Evolutionary conservation across 2,113 vertebrate genomes (phyloP).

Genomic region (Protobothrops mucrosquamatus): DNA sequence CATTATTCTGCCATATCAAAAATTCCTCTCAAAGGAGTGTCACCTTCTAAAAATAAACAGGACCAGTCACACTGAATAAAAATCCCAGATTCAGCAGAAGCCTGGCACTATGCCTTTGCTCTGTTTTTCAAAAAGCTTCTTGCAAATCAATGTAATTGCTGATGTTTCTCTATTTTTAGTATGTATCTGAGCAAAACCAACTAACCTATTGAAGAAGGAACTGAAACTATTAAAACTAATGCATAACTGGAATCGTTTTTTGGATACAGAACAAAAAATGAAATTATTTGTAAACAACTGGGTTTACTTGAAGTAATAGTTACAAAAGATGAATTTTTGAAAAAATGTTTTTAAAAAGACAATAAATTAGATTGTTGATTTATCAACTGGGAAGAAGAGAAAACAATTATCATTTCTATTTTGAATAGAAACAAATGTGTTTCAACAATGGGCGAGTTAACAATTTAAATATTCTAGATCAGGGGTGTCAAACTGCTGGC

Average conservation of each 20-base stretch:
- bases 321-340: not conserved
- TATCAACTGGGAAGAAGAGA: not conserved
- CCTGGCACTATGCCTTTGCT: not conserved
- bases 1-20: constrained; percentile 30
- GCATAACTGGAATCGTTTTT: not conserved
- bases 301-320: not conserved
- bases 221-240: not conserved
- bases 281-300: not conserved
- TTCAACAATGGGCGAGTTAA: not conserved
- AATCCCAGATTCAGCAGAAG: not conserved
- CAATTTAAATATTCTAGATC: not conserved
- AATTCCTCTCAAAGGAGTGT: constrained; percentile 37
- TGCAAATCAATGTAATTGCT: not conserved
- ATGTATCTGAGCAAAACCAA: not conserved
- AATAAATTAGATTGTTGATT: not conserved
- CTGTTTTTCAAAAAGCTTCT: not conserved
- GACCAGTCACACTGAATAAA: constrained; percentile 22
- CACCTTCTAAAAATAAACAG: constrained; percentile 44
- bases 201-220: not conserved
- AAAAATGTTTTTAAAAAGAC: not conserved
- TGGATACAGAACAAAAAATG: not conserved
- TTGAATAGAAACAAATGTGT: not conserved
- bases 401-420: not conserved
- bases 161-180: not conserved
- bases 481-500: too few species aligned